Evolutionary conservation across 2,888 invertebrate species (phyloP), one percentile per base, ranked within the genome.

Genomic region (Dusona sp.): DNA sequence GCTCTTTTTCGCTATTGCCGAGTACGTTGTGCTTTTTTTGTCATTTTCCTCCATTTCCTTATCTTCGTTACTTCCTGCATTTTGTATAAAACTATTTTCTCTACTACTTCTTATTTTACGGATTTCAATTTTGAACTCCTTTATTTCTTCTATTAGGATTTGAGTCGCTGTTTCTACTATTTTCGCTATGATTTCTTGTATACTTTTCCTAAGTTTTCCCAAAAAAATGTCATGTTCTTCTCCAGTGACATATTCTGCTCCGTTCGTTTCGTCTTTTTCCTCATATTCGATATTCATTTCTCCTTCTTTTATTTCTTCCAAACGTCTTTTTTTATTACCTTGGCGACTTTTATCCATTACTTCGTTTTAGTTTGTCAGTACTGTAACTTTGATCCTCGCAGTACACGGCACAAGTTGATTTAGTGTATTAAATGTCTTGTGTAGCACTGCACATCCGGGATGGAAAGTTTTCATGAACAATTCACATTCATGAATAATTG

Each of bases 21-120:
- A 54, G 57, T 84, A 84, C 13, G 73, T 80, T 19, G n/a, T 42
- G 19, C 29, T 48, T 16, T 16, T 16, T 79, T 67, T n/a, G 33
- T 67, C 8, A 22, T 67, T 78, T n/a, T 8, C 3, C 13, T 38
- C 16, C 3, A 38, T 74, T 68, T 6, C 61, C 54, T 78, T 73
- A 33, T 78, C 65, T 13, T 57, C 65, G 22, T 67, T 51, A 42
- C 45, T 13, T 45, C 36, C 36, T 36, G 36, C 6, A 4, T 6
- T 36, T 3, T 36, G 3, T 36, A 4, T 3, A 3, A 36, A 36
- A 6, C 6, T 36, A 36, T 36, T 36, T 36, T 36, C 36, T 36
- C 36, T 36, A 36, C 6, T 36, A 6, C 6, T 36, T 4, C 36
- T 6, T 4, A 4, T 36, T 36, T 36, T 36, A 36, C 36, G 6